phyloP scores from a whole-genome alignment of 1,140 invertebrate genomes.

The Dendroctonus ponderosae region DNA sequence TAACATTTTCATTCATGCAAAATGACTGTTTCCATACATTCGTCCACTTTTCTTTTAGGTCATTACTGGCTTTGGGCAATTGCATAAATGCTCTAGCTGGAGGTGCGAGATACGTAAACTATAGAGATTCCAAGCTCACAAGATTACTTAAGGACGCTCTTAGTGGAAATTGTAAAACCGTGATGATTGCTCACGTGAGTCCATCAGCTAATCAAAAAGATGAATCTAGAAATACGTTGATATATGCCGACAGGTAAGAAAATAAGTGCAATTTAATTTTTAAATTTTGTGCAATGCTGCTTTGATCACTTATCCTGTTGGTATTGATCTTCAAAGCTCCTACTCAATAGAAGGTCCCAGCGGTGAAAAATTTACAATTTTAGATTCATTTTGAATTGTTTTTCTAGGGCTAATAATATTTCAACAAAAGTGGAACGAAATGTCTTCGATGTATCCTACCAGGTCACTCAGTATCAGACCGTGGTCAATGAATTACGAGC shows the following conservation, averaged over 20 bases:
- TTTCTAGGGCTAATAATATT: slow-evolving; percentile 78
- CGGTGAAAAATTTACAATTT: too few relatives aligned
- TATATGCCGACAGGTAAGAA: slow-evolving; percentile 75
- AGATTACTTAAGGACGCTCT: slow-evolving; percentile 79
- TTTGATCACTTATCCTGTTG: background rate
- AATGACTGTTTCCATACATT: too few relatives aligned
- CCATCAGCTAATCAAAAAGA: slow-evolving; percentile 77
- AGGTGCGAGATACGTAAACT: slow-evolving; percentile 88
- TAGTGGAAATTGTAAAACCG: slow-evolving; percentile 86
- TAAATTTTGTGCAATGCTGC: background rate
- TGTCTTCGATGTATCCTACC: slow-evolving; percentile 77
- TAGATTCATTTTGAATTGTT: background rate
- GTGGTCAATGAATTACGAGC: slow-evolving; percentile 79
- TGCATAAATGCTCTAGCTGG: slow-evolving; percentile 91
- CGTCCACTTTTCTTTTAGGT: slow-evolving; percentile 26
- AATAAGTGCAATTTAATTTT: background rate
- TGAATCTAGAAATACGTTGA: slow-evolving; percentile 81
- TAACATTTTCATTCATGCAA: too few relatives aligned
- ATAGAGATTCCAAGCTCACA: slow-evolving; percentile 92
- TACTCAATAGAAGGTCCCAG: too few relatives aligned
- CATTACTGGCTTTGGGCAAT: slow-evolving; percentile 78
- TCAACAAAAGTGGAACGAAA: slow-evolving; percentile 76
- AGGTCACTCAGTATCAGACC: slow-evolving; percentile 78
- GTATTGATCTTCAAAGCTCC: background rate
- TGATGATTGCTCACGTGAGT: slow-evolving; percentile 96